These are phyloP conservation scores for Ellobius talpinus DNA, from an alignment of 2,113 vertebrate genomes.

Conservation along the genomic window DNA sequence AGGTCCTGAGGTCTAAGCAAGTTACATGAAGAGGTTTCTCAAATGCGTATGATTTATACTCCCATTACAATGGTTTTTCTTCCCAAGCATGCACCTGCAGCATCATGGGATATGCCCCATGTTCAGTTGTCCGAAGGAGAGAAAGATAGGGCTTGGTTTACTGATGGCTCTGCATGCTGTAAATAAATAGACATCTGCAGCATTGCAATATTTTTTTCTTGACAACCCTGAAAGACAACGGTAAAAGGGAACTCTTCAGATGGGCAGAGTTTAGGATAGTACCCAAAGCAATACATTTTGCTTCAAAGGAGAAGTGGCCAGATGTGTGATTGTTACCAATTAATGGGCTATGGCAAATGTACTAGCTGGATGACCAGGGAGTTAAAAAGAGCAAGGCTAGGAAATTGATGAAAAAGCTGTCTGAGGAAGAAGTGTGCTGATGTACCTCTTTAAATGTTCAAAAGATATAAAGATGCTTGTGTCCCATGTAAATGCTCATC, in stretches of 20 bases:
- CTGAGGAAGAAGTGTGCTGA: background rate
- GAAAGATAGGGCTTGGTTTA: background rate
- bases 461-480: background rate
- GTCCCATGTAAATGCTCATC: background rate
- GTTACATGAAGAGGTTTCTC: background rate
- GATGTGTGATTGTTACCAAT: background rate
- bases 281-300: background rate
- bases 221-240: background rate
- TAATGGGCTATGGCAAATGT: background rate
- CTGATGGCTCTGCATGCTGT: background rate
- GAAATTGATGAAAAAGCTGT: background rate
- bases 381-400: background rate
- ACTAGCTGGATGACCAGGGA: background rate
- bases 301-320: background rate
- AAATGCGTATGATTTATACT: background rate
- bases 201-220: background rate
- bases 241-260: background rate
- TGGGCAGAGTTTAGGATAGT: background rate
- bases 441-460: background rate
- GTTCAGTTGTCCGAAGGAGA: background rate
- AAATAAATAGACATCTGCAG: background rate
- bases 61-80: too few species aligned
- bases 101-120: background rate
- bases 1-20: background rate
- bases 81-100: background rate